Percentiles rank a stretch among this genome's conserved stretches.
Conservation (phyloP, 2,797 vertebrate species). For the Nothura maculosa region DNA sequence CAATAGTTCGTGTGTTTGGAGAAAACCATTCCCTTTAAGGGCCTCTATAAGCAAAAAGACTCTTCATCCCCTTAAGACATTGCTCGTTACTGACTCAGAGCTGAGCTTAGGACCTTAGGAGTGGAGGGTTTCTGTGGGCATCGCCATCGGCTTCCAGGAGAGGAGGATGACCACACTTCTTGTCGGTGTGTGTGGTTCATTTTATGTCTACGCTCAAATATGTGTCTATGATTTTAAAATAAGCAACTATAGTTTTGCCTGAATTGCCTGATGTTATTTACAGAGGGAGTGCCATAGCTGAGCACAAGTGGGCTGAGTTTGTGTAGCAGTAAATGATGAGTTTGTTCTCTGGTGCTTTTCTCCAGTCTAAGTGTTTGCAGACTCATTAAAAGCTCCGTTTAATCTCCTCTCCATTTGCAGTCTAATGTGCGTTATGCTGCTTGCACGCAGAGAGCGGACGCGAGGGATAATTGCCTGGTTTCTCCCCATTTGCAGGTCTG, state of each 20-base stretch:
- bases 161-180: neutral
- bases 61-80: accelerated
- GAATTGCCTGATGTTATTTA: neutral
- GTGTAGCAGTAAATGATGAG: neutral
- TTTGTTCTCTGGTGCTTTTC: neutral
- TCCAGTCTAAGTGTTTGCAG: slow-evolving; percentile 4
- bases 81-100: neutral
- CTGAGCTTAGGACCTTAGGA: neutral
- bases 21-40: neutral
- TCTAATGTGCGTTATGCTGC: neutral
- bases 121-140: neutral
- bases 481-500: neutral
- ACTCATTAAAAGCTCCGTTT: slow-evolving; percentile 29
- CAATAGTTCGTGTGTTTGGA: neutral
- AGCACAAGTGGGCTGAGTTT: neutral
- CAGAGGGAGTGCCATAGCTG: neutral
- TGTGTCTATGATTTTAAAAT: accelerated
- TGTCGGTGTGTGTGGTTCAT: neutral
- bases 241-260: neutral
- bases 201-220: neutral
- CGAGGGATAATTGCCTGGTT: neutral
- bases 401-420: slow-evolving; percentile 25
- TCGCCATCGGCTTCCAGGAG: accelerated
- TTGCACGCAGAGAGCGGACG: neutral
- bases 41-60: neutral